A percentile compares a stretch with the other conserved stretches of the same genome.
Conservation (phyloP, 1,140 invertebrate genomes). For the Drosophila seguyi region DNA sequence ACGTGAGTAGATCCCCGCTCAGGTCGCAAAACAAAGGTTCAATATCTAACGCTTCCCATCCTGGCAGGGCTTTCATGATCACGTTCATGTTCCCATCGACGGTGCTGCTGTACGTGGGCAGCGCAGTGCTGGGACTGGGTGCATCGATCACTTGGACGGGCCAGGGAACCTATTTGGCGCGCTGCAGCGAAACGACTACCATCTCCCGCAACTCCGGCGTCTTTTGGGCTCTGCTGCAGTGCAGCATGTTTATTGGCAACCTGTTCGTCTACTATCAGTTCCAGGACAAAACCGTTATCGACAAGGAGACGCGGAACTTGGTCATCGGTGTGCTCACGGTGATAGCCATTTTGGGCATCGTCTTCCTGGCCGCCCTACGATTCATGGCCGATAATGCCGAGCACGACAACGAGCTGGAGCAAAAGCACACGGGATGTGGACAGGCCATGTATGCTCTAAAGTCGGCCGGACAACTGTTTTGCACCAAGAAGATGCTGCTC, state of each 20-base stretch:
- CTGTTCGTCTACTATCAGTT: conserved; percentile 97
- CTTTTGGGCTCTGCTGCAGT: conserved; percentile 98
- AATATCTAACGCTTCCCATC: conserved; percentile 17
- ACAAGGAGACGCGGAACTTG: conserved; percentile 88
- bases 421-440: conserved; percentile 86
- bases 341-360: conserved; percentile 89
- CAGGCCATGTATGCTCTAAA: conserved; percentile 89
- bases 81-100: conserved; percentile 94
- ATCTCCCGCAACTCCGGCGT: conserved; percentile 97
- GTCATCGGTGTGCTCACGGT: conserved; percentile 92
- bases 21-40: not conserved
- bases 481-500: conserved; percentile 93
- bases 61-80: conserved; percentile 90
- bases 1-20: conserved; percentile 86
- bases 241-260: conserved; percentile 96
- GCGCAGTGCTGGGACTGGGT: conserved; percentile 94
- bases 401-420: conserved; percentile 86
- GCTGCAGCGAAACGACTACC: conserved; percentile 94
- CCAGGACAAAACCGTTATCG: conserved; percentile 90
- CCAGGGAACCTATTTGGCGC: conserved; percentile 96
- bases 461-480: conserved; percentile 91
- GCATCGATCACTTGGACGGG: conserved; percentile 96
- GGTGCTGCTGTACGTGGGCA: conserved; percentile 93
- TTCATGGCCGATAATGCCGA: conserved; percentile 87
- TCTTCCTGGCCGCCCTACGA: conserved; percentile 89